Evolutionary conservation across 2,797 vertebrate genomes (phyloP).

Genomic region (Sebastes umbrosus): DNA sequence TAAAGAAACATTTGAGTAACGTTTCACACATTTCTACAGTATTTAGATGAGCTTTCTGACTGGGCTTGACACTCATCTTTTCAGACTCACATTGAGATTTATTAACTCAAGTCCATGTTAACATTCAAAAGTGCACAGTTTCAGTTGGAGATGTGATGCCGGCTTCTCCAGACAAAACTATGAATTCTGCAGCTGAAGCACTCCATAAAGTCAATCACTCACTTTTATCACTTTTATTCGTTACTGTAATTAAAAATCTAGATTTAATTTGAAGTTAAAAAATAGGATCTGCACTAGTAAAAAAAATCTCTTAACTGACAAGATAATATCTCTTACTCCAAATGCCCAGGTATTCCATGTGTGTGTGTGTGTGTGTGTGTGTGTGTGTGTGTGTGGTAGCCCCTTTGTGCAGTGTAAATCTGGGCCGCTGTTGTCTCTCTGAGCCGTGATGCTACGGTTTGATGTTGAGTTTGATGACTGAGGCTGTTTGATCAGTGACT

Average conservation of each 20-base stretch:
- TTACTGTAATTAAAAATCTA: slow-evolving; percentile 21
- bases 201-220: slow-evolving; percentile 28
- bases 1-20: not conserved
- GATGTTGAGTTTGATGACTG: slow-evolving; percentile 65
- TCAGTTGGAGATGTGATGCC: not conserved
- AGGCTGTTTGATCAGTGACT: slow-evolving; percentile 68
- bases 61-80: not conserved
- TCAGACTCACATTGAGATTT: not conserved
- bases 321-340: not conserved
- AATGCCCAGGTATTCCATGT: not conserved
- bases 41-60: not conserved
- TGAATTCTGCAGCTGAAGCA: slow-evolving; percentile 27
- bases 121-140: not conserved
- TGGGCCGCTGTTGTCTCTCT: slow-evolving; percentile 40
- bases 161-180: not conserved
- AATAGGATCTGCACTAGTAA: not conserved
- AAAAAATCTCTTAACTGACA: not conserved
- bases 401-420: slow-evolving; percentile 33
- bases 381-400: not conserved
- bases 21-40: not conserved
- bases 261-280: slow-evolving; percentile 3
- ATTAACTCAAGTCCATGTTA: not conserved
- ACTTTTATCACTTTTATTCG: slow-evolving; percentile 4
- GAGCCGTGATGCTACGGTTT: slow-evolving; percentile 39
- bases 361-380: not conserved